Evolutionary conservation across 2,113 vertebrate species (phyloP), one percentile per base, ranked within the genome.

Genomic region (Grammomys dolichurus): DNA sequence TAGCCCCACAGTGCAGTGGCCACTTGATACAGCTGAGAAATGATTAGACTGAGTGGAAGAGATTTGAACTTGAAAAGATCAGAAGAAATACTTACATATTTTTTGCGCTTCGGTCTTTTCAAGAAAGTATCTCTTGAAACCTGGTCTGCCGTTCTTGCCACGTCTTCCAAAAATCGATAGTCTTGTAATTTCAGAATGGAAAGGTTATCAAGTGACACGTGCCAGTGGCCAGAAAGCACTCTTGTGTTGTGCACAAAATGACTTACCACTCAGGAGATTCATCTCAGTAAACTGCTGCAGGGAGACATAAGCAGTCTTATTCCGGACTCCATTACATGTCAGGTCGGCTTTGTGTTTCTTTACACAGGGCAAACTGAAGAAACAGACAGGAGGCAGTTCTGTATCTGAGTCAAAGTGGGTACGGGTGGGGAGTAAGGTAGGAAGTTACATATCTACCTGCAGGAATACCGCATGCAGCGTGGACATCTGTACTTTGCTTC

Each of bases 91-190:
- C 98, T 98, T 97, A 99, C 99, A 73, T 97, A 92, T 95, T 98
- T 98, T 95, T 98, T 99, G 46, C 97, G 96, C 86, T 96, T 73
- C 48, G 98, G 97, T 93, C 93, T 98, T 70, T 98, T 98, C 90
- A 98, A 63, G 81, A 98, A 95, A 46, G 33, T 11, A 94, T 99
- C 99, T 98, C 99, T 99, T 96, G 97, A 98, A 94, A 99, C 98
- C n/a, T 98, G 90, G 72, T 99, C 99, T 48, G 99, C 98, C 97
- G 99, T 98, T 95, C 99, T 99, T 93, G 99, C 99, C 0, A 99
- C 99, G 46, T 99, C 99, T 98, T 99, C 99, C 97, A 99, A 98
- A 96, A 99, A 99, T 90, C 99, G 98, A 98, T 99, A 99, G 98
- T 99, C 99, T 99, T 94, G 87, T 97, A 31, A 90, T 96, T 80